Conservation (phyloP, 2,797 vertebrate species). For the Pempheris klunzingeri region DNA sequence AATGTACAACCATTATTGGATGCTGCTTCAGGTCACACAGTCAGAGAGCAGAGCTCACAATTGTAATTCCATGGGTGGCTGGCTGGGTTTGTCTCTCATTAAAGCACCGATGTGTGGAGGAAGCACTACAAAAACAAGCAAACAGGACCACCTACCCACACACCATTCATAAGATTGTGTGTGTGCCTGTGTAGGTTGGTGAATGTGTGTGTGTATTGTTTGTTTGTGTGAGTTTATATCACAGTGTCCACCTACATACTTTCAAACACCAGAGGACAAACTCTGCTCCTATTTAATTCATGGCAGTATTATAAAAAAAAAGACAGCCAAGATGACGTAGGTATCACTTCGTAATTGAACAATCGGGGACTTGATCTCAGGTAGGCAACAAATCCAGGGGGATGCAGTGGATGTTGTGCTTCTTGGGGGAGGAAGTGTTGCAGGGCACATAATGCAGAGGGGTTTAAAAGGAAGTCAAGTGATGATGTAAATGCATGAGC, state of each 20-base stretch:
- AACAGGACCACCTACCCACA: slow-evolving; percentile 74
- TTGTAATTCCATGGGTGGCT: slow-evolving; percentile 70
- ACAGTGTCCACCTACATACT: slow-evolving; percentile 43
- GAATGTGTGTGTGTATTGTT: slow-evolving; percentile 38
- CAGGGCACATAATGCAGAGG: slow-evolving; percentile 39
- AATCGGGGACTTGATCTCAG: slow-evolving; percentile 67
- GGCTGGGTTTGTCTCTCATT: slow-evolving; percentile 70
- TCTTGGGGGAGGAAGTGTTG: slow-evolving; percentile 23
- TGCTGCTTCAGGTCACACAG: slow-evolving; percentile 66
- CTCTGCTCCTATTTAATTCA: slow-evolving; percentile 48
- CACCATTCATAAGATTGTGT: slow-evolving; percentile 74
- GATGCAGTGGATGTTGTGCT: slow-evolving; percentile 26
- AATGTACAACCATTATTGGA: slow-evolving; percentile 68
- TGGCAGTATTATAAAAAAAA: no score
- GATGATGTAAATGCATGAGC: slow-evolving; percentile 63
- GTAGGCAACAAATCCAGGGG: slow-evolving; percentile 48
- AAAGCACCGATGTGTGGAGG: slow-evolving; percentile 59
- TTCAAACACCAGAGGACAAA: slow-evolving; percentile 43
- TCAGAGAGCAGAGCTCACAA: slow-evolving; percentile 58
- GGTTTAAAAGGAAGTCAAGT: slow-evolving; percentile 62
- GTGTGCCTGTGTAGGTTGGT: slow-evolving; percentile 49
- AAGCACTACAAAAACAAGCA: slow-evolving; percentile 67
- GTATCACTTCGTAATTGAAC: slow-evolving; percentile 61
- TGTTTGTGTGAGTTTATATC: slow-evolving; percentile 33
- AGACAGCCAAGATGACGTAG: slow-evolving; percentile 45